Percentiles rank a stretch among this genome's conserved stretches.
Evolutionary conservation across 2,797 vertebrate genomes (phyloP).

Genomic region (Galaxias olidus): DNA sequence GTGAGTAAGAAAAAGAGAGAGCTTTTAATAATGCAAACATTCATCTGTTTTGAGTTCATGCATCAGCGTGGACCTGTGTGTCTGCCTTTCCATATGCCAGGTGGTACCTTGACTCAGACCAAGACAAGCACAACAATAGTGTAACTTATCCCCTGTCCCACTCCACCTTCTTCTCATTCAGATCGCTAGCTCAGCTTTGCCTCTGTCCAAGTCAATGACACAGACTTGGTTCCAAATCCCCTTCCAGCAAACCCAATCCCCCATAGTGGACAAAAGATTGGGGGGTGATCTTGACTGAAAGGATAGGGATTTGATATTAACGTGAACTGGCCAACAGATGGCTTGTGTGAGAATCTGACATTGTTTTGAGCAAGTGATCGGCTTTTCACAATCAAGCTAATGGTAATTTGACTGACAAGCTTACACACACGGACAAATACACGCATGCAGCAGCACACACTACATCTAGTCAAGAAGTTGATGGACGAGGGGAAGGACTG

Average conservation of each 20-base stretch:
- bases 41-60: neutral
- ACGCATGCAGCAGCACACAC: neutral
- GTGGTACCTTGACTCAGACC: slow-evolving; percentile 28
- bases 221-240: neutral
- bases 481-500: neutral
- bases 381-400: too few species aligned
- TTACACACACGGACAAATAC: neutral
- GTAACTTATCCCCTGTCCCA: slow-evolving; percentile 38
- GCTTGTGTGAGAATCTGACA: neutral
- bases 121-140: slow-evolving; percentile 34
- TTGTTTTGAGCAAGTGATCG: too few species aligned
- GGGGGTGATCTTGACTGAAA: slow-evolving; percentile 16
- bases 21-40: neutral
- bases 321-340: slow-evolving; percentile 23
- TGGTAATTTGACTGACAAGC: neutral
- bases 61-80: neutral
- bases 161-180: slow-evolving; percentile 6
- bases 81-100: slow-evolving; percentile 34
- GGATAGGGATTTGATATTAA: neutral
- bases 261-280: slow-evolving; percentile 15
- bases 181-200: slow-evolving; percentile 17
- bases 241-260: slow-evolving; percentile 12
- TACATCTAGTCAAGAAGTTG: too few species aligned
- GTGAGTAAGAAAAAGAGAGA: neutral
- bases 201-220: slow-evolving; percentile 15